These are phyloP conservation scores for Corythornis madagascariensis DNA, from an alignment of 2,113 vertebrate genomes.

Conservation along the genomic window DNA sequence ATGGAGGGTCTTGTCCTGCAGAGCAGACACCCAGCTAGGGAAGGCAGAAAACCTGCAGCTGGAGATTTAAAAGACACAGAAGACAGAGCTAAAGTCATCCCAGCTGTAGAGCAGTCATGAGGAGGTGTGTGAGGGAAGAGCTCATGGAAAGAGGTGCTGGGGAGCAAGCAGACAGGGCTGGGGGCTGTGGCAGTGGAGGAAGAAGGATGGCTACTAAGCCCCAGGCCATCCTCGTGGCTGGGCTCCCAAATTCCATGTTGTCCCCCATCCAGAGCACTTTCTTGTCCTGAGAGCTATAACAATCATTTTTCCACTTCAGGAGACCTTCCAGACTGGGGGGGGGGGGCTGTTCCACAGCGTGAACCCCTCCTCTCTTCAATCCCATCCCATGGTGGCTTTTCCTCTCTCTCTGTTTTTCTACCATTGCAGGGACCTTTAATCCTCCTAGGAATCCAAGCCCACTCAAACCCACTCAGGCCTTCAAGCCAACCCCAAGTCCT, in stretches of 20 bases:
- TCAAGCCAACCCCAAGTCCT: neutral
- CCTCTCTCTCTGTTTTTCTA: neutral
- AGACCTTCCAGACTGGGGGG: neutral
- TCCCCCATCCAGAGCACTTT: neutral
- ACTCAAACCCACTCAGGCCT: neutral
- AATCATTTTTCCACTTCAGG: neutral
- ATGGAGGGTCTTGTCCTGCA: neutral
- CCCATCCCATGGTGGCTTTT: neutral
- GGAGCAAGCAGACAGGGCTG: neutral
- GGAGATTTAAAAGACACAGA: neutral
- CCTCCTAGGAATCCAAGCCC: neutral
- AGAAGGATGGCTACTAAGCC: neutral
- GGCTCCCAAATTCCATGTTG: neutral
- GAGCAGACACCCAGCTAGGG: neutral
- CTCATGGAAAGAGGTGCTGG: no score
- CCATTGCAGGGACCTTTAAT: neutral
- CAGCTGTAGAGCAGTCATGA: neutral
- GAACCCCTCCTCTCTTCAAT: neutral
- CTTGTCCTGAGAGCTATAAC: neutral
- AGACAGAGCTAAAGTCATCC: neutral
- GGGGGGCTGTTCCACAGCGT: neutral
- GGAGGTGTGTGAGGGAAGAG: neutral
- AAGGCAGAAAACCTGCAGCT: neutral
- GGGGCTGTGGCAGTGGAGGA: neutral
- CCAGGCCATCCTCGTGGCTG: neutral